These are phyloP conservation scores for Limonius californicus DNA, from an alignment of 1,140 invertebrate genomes.

Conservation along the genomic window DNA sequence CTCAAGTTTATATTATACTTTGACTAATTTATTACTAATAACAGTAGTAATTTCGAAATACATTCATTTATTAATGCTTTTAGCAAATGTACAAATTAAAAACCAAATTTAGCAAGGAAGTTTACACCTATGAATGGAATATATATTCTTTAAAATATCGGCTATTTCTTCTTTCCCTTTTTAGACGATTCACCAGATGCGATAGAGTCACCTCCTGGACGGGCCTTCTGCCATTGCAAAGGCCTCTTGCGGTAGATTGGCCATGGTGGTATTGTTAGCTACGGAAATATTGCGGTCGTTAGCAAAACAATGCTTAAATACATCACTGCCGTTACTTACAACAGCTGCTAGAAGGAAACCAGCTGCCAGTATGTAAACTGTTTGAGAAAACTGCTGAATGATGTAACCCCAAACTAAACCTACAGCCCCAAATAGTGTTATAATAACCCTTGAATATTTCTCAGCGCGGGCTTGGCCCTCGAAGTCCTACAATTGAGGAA, in stretches of 20 bases:
- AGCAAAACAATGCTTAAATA: too few relatives aligned
- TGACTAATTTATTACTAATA: too few relatives aligned
- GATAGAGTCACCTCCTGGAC: too few relatives aligned
- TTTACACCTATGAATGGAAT: too few relatives aligned
- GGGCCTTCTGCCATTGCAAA: slow-evolving; percentile 84
- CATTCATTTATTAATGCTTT: too few relatives aligned
- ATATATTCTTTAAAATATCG: too few relatives aligned
- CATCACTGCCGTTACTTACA: slow-evolving; percentile 63
- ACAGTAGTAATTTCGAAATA: too few relatives aligned
- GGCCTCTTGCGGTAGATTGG: slow-evolving; percentile 86
- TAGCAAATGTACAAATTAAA: too few relatives aligned
- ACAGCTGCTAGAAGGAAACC: slow-evolving; percentile 83
- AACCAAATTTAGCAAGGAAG: too few relatives aligned
- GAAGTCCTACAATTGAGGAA: slow-evolving; percentile 66
- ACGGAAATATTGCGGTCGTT: too few relatives aligned
- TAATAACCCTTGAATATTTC: slow-evolving; percentile 81
- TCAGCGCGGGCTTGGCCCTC: slow-evolving; percentile 87
- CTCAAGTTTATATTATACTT: too few relatives aligned
- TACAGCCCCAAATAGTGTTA: slow-evolving; percentile 82
- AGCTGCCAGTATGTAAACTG: slow-evolving; percentile 84
- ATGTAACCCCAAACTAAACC: slow-evolving; percentile 90
- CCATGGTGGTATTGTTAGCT: slow-evolving; percentile 88
- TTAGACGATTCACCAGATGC: neutral
- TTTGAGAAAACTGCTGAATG: slow-evolving; percentile 93
- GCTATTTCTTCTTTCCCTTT: slow-evolving; percentile 32